Conservation (phyloP, 2,888 invertebrate genomes). For the Cremastobaeus sp. region DNA sequence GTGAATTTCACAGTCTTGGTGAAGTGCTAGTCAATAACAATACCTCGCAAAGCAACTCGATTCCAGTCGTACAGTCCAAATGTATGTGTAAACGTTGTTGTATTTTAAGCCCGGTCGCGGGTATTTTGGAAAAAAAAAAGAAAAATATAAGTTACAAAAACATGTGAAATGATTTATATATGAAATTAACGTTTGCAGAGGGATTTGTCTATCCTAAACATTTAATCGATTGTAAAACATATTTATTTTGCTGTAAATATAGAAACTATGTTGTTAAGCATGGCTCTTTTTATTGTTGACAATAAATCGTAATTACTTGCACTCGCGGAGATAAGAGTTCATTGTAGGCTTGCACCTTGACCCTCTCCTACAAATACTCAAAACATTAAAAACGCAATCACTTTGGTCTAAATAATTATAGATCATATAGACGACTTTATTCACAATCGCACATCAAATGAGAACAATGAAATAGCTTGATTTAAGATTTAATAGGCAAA, state of each 20-base stretch:
- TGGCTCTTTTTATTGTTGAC: conserved; percentile 72
- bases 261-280: conserved; percentile 71
- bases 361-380: conserved; percentile 64
- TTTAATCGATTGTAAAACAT: conserved; percentile 49
- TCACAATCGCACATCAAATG: no score
- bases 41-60: conserved; percentile 48
- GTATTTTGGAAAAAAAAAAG: conserved; percentile 14
- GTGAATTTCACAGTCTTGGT: conserved; percentile 33
- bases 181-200: conserved; percentile 21
- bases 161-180: conserved; percentile 23
- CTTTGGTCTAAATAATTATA: no score
- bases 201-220: conserved; percentile 17
- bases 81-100: conserved; percentile 29
- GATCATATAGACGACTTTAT: no score
- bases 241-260: conserved; percentile 64
- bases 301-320: conserved; percentile 72
- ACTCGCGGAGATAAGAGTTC: conserved; percentile 74
- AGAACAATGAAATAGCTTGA: no score
- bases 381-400: no score
- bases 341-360: conserved; percentile 74
- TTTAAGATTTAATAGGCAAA: no score
- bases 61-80: conserved; percentile 38
- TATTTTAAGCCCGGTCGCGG: conserved; percentile 1
- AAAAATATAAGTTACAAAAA: conserved; percentile 5
- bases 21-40: conserved; percentile 53